phyloP scores from a whole-genome alignment of 2,113 vertebrate genomes.

The Chloropsis hardwickii region DNA sequence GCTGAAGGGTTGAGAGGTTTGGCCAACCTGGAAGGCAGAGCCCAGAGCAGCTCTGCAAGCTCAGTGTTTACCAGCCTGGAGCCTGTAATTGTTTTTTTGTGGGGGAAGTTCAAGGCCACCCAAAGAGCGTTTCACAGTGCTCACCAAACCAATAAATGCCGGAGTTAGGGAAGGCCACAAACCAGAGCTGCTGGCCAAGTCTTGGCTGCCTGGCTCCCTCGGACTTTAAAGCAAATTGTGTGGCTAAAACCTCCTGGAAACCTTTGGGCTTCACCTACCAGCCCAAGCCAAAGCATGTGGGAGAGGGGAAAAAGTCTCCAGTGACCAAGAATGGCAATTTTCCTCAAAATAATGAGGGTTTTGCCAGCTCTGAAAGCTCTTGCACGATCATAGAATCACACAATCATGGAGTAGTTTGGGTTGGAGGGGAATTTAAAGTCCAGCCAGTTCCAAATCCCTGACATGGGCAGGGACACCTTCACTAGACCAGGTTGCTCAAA shows the following conservation, averaged over 20 bases:
- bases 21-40: neutral
- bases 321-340: neutral
- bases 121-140: neutral
- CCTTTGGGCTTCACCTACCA: neutral
- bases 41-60: neutral
- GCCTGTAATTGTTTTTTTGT: neutral
- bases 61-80: constrained; percentile 23
- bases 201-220: neutral
- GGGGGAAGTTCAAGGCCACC: constrained; percentile 52
- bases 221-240: constrained; percentile 11
- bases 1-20: neutral
- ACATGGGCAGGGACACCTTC: neutral
- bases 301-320: neutral
- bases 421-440: neutral
- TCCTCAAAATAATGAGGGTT: neutral
- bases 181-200: neutral
- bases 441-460: neutral
- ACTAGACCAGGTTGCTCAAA: neutral
- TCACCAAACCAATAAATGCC: neutral
- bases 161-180: neutral
- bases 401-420: neutral
- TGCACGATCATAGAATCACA: neutral
- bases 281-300: neutral
- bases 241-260: neutral
- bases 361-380: neutral